phyloP scores from a whole-genome alignment of 2,797 vertebrate genomes.

The Heteromormyrus szaboi region DNA sequence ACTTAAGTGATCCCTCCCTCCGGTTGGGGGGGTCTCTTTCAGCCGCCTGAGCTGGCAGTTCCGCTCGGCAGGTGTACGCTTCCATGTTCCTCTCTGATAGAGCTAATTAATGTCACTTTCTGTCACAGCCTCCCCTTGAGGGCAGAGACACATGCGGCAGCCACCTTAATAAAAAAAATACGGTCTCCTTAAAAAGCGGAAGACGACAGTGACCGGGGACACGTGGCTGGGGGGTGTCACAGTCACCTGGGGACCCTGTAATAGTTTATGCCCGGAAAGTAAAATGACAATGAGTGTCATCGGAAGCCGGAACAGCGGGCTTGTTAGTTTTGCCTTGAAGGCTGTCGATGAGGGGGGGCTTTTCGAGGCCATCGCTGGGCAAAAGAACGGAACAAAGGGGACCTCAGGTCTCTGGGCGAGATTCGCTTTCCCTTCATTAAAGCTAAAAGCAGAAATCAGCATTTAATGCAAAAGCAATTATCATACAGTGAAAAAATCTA shows the following conservation, averaged over 20 bases:
- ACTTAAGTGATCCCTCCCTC: conserved; percentile 11
- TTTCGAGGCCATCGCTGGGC: neutral
- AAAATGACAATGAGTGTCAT: neutral
- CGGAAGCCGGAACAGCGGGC: neutral
- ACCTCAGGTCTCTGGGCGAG: neutral
- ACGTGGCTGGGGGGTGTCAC: conserved; percentile 7
- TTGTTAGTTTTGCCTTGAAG: neutral
- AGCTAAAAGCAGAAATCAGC: neutral
- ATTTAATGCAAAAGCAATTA: neutral
- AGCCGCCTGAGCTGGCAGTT: neutral
- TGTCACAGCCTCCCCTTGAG: conserved; percentile 37
- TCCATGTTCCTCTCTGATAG: conserved; percentile 34
- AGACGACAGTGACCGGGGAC: neutral
- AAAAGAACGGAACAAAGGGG: neutral
- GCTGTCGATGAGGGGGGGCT: neutral
- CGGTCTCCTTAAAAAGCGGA: neutral
- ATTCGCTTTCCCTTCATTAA: neutral
- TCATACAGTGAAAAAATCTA: neutral
- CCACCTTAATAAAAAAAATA: conserved; percentile 17
- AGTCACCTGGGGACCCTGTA: conserved; percentile 7
- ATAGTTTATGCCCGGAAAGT: neutral
- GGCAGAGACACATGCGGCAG: conserved; percentile 35
- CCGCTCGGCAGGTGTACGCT: conserved; percentile 5
- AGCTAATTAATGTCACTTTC: conserved; percentile 49
- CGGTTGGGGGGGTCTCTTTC: neutral